Evolutionary conservation across 2,888 invertebrate genomes (phyloP).

Genomic region (Drosophila rellima): DNA sequence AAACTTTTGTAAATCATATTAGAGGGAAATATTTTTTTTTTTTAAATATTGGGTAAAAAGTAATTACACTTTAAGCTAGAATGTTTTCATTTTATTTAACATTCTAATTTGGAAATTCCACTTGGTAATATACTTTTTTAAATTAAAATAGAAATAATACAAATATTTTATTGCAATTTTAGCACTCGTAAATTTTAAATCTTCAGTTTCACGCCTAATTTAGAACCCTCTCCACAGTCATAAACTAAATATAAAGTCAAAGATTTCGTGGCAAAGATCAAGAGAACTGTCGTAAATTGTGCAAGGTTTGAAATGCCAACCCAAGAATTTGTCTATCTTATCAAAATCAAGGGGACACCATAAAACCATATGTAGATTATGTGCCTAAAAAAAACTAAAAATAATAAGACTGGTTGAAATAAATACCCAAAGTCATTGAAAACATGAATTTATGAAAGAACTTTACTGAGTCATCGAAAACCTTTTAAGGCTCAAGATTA

Average conservation of each 20-base stretch:
- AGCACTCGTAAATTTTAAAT: constrained; percentile 17
- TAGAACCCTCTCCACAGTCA: constrained; percentile 18
- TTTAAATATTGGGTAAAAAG: neutral
- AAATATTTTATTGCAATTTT: constrained; percentile 12
- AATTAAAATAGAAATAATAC: neutral
- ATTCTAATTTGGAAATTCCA: neutral
- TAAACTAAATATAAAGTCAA: constrained; percentile 20
- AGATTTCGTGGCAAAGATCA: constrained; percentile 22
- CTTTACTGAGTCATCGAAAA: constrained; percentile 39
- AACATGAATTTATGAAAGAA: constrained; percentile 39
- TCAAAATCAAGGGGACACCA: constrained; percentile 41
- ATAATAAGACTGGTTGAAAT: constrained; percentile 2
- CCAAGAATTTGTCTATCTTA: constrained; percentile 63
- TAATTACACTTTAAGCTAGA: no score
- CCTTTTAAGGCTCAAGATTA: constrained; percentile 3
- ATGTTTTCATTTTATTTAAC: no score
- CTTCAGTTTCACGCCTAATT: constrained; percentile 25
- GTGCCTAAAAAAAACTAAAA: constrained; percentile 1
- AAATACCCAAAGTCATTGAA: constrained; percentile 32
- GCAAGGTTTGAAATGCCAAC: constrained; percentile 53
- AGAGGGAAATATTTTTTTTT: neutral
- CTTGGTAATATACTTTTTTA: neutral
- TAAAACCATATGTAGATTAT: constrained; percentile 25
- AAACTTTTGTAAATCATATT: neutral
- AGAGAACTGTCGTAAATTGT: constrained; percentile 60